These are phyloP conservation scores for Neopipo cinnamomea DNA, from an alignment of 2,113 vertebrate genomes.

Conservation along the genomic window DNA sequence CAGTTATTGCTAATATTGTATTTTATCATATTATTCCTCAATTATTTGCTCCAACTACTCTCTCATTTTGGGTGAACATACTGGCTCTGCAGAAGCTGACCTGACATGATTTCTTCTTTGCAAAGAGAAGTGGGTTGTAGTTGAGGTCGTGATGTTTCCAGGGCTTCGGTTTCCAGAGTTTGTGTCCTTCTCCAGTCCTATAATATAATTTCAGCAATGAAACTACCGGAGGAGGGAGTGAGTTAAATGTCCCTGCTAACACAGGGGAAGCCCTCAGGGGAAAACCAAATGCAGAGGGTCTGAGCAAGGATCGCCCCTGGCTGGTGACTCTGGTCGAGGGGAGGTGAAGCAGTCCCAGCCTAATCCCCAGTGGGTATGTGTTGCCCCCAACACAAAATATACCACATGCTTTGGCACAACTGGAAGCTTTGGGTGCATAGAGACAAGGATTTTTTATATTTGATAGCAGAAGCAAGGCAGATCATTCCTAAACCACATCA, in stretches of 20 bases:
- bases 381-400: not conserved
- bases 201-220: not conserved
- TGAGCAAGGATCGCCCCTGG: not conserved
- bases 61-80: slow-evolving; percentile 17
- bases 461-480: not conserved
- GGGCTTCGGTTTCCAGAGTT: not conserved
- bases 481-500: not conserved
- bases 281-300: not conserved
- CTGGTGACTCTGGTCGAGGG: not conserved
- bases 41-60: slow-evolving; percentile 26
- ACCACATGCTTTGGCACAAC: not conserved
- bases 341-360: not conserved
- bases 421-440: not conserved
- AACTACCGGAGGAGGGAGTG: not conserved
- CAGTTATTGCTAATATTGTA: not conserved
- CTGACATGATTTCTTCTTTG: not conserved
- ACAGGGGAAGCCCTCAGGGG: not conserved
- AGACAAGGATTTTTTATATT: not conserved
- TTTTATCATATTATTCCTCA: slow-evolving; percentile 20
- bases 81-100: not conserved
- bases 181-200: not conserved
- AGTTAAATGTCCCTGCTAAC: not conserved
- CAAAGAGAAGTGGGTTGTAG: not conserved
- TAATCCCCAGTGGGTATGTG: not conserved
- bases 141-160: not conserved